phyloP scores from a whole-genome alignment of 2,797 vertebrate species.

The Argya squamiceps region DNA sequence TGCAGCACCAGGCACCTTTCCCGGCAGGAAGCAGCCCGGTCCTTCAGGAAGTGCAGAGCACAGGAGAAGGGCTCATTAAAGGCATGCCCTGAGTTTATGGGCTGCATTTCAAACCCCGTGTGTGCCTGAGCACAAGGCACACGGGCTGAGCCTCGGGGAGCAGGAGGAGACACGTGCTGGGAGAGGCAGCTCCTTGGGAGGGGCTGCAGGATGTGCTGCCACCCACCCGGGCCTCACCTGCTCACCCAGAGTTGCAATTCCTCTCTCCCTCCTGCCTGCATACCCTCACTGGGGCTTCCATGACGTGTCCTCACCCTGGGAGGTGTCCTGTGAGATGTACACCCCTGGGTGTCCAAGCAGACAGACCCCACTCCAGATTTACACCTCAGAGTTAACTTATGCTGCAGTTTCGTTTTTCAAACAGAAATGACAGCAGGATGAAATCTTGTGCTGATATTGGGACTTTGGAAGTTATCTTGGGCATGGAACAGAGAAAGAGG shows the following conservation, averaged over 20 bases:
- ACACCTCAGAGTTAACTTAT: neutral
- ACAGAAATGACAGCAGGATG: neutral
- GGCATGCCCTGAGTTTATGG: neutral
- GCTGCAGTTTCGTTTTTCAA: neutral
- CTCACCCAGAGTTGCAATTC: neutral
- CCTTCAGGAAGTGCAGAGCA: neutral
- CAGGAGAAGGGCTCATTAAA: neutral
- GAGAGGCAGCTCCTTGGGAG: neutral
- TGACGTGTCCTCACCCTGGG: neutral
- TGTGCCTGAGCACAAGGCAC: neutral
- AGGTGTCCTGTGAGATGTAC: neutral
- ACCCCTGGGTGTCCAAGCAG: neutral
- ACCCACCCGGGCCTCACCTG: neutral
- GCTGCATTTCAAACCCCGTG: neutral
- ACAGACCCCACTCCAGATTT: neutral
- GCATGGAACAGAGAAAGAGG: neutral
- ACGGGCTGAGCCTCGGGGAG: neutral
- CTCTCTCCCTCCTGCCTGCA: neutral
- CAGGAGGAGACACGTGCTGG: neutral
- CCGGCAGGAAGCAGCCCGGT: neutral
- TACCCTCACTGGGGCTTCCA: rapidly evolving
- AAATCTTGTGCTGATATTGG: neutral
- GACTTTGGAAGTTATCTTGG: neutral
- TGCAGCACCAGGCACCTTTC: neutral
- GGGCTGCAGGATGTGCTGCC: neutral